A percentile compares a stretch with the other conserved stretches of the same genome.
These are phyloP conservation scores for Brachypterus glaber DNA, from an alignment of 2,888 invertebrate genomes.

Conservation along the genomic window DNA sequence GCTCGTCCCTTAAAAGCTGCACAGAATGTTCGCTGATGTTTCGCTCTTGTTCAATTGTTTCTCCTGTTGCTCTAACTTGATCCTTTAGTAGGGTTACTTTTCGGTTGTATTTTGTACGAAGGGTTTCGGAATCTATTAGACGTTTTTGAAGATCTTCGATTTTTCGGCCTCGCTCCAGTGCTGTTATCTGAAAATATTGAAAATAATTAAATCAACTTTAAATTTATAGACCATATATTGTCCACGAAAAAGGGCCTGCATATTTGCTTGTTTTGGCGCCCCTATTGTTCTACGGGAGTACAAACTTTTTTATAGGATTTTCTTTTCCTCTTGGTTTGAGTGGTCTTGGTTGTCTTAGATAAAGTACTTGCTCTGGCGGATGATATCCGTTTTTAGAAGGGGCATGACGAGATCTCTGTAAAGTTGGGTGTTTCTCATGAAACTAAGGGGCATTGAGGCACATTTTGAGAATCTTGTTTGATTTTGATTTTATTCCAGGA, in stretches of 20 bases:
- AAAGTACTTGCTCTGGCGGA: no score
- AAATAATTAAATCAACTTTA: neutral
- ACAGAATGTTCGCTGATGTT: constrained; percentile 61
- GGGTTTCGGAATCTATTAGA: constrained; percentile 68
- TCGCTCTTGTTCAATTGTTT: constrained; percentile 61
- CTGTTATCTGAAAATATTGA: constrained; percentile 55
- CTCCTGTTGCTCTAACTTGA: constrained; percentile 56
- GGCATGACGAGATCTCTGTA: no score
- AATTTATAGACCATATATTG: neutral
- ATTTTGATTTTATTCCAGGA: no score
- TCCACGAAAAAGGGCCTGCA: no score
- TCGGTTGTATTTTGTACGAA: constrained; percentile 63
- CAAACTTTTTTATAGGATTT: no score
- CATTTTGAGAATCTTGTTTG: neutral
- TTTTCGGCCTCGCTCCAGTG: constrained; percentile 72
- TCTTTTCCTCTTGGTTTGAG: no score
- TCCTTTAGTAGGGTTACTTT: constrained; percentile 65
- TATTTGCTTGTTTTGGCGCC: no score
- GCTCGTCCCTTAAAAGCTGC: constrained; percentile 63
- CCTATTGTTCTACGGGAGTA: neutral
- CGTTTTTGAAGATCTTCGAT: constrained; percentile 76
- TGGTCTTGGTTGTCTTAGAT: no score
- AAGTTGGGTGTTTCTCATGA: no score
- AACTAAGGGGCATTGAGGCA: no score
- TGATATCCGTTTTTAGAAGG: no score